Conservation (phyloP, 2,113 vertebrate genomes). For the Rallus limicola region DNA sequence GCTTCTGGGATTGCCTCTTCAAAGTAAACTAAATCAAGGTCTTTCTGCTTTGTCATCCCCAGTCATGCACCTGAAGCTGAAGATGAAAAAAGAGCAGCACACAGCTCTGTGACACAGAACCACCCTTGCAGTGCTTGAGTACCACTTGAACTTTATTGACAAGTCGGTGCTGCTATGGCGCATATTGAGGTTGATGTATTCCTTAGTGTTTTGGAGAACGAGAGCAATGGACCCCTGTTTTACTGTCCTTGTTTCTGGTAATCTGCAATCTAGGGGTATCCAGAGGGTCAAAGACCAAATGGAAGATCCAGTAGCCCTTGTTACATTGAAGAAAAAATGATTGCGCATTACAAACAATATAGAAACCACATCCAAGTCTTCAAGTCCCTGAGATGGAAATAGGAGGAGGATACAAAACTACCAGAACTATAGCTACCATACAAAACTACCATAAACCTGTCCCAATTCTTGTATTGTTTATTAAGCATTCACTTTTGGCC, state of each 20-base stretch:
- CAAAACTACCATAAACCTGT: background rate
- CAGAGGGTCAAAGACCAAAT: background rate
- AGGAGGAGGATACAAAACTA: background rate
- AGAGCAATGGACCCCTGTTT: background rate
- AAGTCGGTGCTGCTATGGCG: background rate
- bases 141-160: background rate
- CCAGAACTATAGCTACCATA: background rate
- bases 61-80: background rate
- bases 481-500: background rate
- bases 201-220: background rate
- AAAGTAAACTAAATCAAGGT: background rate
- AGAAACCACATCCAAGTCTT: background rate
- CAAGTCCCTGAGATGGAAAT: background rate
- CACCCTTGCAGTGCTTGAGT: background rate
- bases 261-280: background rate
- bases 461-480: background rate
- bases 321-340: background rate
- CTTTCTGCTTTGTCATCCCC: background rate
- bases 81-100: background rate
- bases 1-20: background rate
- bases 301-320: background rate
- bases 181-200: background rate
- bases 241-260: background rate
- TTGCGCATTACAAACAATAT: too few species aligned
- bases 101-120: background rate